phyloP scores from a whole-genome alignment of 2,888 invertebrate species.

The Empis livida region DNA sequence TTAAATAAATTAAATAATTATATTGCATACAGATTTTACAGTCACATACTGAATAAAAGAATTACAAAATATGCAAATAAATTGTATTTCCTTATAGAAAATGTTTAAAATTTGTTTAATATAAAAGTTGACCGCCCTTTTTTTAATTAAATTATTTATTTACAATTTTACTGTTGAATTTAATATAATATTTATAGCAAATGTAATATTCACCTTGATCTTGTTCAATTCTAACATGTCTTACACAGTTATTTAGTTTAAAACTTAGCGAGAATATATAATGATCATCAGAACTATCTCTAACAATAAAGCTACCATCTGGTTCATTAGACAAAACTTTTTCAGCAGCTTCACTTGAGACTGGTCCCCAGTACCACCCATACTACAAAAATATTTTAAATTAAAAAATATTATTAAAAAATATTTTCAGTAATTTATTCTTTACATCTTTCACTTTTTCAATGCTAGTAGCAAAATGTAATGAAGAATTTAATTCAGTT shows the following conservation, averaged over 20 bases:
- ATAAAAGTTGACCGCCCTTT: no score
- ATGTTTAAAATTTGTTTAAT: no score
- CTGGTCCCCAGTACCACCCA: constrained; percentile 94
- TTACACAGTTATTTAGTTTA: constrained; percentile 76
- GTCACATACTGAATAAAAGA: no score
- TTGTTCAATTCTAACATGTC: constrained; percentile 88
- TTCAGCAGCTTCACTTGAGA: constrained; percentile 83
- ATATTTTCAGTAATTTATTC: background rate
- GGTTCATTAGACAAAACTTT: constrained; percentile 84
- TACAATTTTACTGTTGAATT: no score
- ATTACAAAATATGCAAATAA: no score
- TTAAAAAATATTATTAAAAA: background rate
- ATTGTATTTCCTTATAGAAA: no score
- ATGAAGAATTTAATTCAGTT: constrained; percentile 34
- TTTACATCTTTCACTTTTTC: constrained; percentile 84
- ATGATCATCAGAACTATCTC: constrained; percentile 89
- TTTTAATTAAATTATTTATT: no score
- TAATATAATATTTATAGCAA: no score
- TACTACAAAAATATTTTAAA: constrained; percentile 46
- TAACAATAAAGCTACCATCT: constrained; percentile 85
- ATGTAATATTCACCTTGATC: constrained; percentile 64
- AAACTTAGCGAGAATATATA: constrained; percentile 90
- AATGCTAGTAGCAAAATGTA: constrained; percentile 83
- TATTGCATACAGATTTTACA: no score
- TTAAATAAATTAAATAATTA: no score